phyloP scores from a whole-genome alignment of 2,113 vertebrate genomes.

The Ardeotis arabs region DNA sequence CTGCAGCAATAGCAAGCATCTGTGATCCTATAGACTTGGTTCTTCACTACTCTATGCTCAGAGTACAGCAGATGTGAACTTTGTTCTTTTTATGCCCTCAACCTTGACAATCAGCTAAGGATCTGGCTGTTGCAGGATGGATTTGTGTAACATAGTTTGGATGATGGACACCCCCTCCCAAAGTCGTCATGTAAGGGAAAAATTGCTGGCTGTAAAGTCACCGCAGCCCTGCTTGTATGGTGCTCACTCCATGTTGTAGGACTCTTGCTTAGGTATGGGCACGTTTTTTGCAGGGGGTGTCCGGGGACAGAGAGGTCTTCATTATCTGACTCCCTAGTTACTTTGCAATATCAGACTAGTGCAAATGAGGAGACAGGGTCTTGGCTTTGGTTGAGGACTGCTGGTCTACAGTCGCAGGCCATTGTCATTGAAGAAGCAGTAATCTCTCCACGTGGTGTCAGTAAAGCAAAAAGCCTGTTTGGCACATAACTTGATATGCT shows the following conservation, averaged over 20 bases:
- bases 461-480: not conserved
- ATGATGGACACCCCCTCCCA: rapidly evolving
- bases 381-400: not conserved
- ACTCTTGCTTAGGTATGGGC: not conserved
- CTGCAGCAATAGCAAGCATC: not conserved
- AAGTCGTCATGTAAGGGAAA: not conserved
- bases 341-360: not conserved
- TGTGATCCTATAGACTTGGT: not conserved
- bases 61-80: not conserved
- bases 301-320: not conserved
- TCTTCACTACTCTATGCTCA: not conserved
- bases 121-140: not conserved
- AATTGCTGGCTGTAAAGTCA: not conserved
- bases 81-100: not conserved
- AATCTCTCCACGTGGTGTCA: not conserved
- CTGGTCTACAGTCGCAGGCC: not conserved
- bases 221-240: rapidly evolving
- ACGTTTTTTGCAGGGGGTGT: not conserved
- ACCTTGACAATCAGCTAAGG: not conserved
- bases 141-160: rapidly evolving
- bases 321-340: not conserved
- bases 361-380: not conserved
- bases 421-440: rapidly evolving
- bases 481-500: not conserved
- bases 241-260: rapidly evolving